These are phyloP conservation scores for Brachyptera risi DNA, from an alignment of 2,888 invertebrate genomes.

Conservation along the genomic window DNA sequence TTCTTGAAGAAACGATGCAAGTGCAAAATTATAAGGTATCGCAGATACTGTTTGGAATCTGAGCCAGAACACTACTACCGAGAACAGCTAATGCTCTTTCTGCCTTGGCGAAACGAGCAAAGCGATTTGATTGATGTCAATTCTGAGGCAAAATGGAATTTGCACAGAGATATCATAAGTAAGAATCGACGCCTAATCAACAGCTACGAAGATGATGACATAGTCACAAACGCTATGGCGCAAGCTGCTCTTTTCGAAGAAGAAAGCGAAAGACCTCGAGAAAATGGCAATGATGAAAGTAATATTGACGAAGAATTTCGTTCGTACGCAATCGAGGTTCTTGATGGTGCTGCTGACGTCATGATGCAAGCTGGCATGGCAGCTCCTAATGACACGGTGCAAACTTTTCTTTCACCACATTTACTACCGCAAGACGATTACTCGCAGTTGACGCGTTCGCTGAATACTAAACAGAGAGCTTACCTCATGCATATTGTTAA, in stretches of 20 bases:
- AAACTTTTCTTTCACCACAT: neutral
- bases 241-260: too few relatives aligned
- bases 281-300: too few relatives aligned
- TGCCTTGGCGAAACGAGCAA: neutral
- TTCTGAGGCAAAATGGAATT: neutral
- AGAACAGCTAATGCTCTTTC: neutral
- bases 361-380: neutral
- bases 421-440: neutral
- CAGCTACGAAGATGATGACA: neutral
- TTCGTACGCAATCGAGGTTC: neutral
- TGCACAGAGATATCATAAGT: neutral
- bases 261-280: too few relatives aligned
- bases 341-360: too few relatives aligned
- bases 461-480: neutral
- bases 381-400: neutral
- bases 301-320: neutral
- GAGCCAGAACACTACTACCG: neutral
- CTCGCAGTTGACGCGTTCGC: neutral
- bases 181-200: neutral
- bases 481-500: too few relatives aligned
- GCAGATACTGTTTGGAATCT: neutral
- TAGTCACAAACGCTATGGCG: too few relatives aligned
- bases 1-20: neutral
- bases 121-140: neutral
- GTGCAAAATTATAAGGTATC: neutral